These are phyloP conservation scores for Calidris pugnax DNA, from an alignment of 2,113 vertebrate species.

Conservation along the genomic window DNA sequence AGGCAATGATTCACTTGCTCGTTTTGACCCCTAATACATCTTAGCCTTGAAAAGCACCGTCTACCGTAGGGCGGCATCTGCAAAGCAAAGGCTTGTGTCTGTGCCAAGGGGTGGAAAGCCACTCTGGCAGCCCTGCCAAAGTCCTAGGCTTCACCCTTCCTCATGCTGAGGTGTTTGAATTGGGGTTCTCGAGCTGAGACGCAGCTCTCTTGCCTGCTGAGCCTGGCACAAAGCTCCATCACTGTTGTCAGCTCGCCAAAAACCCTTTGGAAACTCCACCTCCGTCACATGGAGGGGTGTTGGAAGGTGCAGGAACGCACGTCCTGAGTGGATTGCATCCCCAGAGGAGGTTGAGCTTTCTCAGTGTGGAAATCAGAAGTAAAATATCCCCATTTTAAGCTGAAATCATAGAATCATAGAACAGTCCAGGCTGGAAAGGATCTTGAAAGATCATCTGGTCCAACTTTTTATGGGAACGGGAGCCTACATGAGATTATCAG, in stretches of 20 bases:
- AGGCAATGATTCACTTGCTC: neutral
- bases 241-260: neutral
- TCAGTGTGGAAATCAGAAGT: neutral
- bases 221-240: neutral
- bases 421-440: neutral
- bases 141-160: neutral
- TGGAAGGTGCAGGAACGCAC: neutral
- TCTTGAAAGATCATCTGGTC: neutral
- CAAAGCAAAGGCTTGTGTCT: neutral
- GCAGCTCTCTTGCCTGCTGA: neutral
- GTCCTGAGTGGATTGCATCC: neutral
- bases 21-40: constrained; percentile 24
- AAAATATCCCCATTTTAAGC: neutral
- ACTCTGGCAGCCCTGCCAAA: neutral
- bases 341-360: neutral
- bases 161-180: neutral
- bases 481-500: neutral
- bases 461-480: neutral
- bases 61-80: neutral
- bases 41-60: neutral
- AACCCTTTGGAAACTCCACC: neutral
- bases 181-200: neutral
- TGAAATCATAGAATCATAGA: neutral
- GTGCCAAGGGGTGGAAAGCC: neutral
- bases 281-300: fast-evolving